These are phyloP conservation scores for Perca schrenkii DNA, from an alignment of 2,113 vertebrate genomes.

Conservation along the genomic window DNA sequence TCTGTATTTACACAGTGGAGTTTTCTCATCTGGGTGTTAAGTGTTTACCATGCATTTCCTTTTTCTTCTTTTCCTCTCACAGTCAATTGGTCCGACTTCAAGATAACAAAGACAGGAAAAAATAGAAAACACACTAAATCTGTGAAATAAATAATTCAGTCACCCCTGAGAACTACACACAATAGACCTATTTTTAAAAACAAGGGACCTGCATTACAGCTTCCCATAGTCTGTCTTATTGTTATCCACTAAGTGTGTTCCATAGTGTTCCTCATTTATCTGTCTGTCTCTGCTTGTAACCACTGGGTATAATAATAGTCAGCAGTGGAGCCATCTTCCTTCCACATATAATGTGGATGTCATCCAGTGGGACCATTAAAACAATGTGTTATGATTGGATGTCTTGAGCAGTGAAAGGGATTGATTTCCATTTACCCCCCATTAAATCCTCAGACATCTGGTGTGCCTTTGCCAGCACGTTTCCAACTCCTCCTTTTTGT, in stretches of 20 bases:
- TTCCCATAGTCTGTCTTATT: slow-evolving; percentile 29
- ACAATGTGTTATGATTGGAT: slow-evolving; percentile 86
- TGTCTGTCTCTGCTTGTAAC: slow-evolving; percentile 53
- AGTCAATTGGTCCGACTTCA: slow-evolving; percentile 20
- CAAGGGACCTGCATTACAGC: slow-evolving; percentile 35
- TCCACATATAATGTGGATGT: slow-evolving; percentile 61
- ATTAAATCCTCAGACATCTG: slow-evolving; percentile 88
- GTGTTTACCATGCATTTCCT: neutral
- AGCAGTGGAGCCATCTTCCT: slow-evolving; percentile 58
- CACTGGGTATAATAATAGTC: slow-evolving; percentile 70
- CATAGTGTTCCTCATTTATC: slow-evolving; percentile 49
- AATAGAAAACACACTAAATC: slow-evolving; percentile 5
- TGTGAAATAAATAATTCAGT: slow-evolving; percentile 34
- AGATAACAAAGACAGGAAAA: slow-evolving; percentile 19
- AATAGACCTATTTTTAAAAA: slow-evolving; percentile 27
- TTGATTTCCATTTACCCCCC: slow-evolving; percentile 84
- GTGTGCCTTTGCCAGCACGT: slow-evolving; percentile 67
- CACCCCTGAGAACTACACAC: neutral
- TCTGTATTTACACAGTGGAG: neutral
- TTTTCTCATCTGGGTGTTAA: slow-evolving; percentile 3
- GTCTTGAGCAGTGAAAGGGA: slow-evolving; percentile 84
- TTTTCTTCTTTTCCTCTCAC: slow-evolving; percentile 17
- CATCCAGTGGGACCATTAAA: slow-evolving; percentile 77
- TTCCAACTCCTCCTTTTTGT: slow-evolving; percentile 64
- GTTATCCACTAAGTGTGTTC: slow-evolving; percentile 40